Base-by-base conservation (phyloP, 1,140 invertebrate genomes). In the Lutraria rhynchaena region DNA sequence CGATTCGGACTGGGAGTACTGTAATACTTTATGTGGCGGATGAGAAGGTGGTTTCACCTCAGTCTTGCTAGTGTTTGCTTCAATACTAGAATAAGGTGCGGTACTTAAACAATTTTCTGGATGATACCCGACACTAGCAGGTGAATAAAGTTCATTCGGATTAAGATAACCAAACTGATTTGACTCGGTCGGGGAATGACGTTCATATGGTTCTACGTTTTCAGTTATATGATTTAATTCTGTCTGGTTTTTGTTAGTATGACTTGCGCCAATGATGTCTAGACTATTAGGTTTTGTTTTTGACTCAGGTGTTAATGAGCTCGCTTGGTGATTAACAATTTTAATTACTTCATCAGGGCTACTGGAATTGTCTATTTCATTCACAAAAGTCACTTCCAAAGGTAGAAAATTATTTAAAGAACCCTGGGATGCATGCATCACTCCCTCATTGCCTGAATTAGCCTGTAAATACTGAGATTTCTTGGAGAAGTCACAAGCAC, bases 1-100 rank as follows among this genome's bases (percentile, higher is more conserved):
- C 3, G 76, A 80, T 46, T 80, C 76, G 19, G 76, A 80, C 27
- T 80, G 76, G 1, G 76, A 80, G 31, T 80, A 58, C 17, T 46
- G 65, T 41, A 80, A 46, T 11, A 35, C 13, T 70, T 80, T 80
- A 37, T 80, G 55, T 29, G 37, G 22, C n/a, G 63, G 63, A 75
- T 61, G 44, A 27, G 35, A 19, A 11, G 24, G 1, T 41, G 37
- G 5, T 67, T 67, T 67, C 49, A 31, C 27, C 9, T 61, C 11
- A 17, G 19, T n/a, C 17, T 11, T 4, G 19, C 3, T 15, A 24
- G 61, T 22, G 13, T 41, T 33, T n/a, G 41, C 1, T 5, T 13
- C 44, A 7, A 41, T 41, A 41, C 37, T 41, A 41, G 37, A 5
- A 55, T 22, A 7, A 37, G 60, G 3, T 63, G 13, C 11, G 3